Evolutionary conservation across 2,888 invertebrate genomes (phyloP).

Genomic region (Lomographa bimaculata): DNA sequence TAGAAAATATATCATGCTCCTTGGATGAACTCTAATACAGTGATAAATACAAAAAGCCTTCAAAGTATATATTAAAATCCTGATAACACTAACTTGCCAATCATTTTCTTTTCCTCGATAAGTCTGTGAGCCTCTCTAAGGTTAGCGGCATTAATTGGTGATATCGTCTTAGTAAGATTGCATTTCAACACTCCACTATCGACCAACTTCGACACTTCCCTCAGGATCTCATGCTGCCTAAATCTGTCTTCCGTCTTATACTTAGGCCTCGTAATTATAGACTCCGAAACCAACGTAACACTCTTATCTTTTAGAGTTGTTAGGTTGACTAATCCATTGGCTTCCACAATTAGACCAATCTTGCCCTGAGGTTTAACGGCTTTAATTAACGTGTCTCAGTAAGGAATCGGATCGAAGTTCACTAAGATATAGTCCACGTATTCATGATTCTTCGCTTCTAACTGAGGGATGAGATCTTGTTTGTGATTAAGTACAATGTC

Average conservation of each 20-base stretch:
- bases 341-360: constrained; percentile 70
- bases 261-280: constrained; percentile 65
- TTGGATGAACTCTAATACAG: no score
- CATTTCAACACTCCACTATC: constrained; percentile 57
- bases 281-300: constrained; percentile 63
- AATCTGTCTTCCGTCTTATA: constrained; percentile 66
- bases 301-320: constrained; percentile 66
- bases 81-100: constrained; percentile 66
- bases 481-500: constrained; percentile 65
- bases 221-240: constrained; percentile 59
- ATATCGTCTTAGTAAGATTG: constrained; percentile 60
- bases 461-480: constrained; percentile 56
- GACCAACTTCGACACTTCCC: constrained; percentile 56
- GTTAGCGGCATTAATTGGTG: constrained; percentile 69
- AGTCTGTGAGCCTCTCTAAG: constrained; percentile 64
- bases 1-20: no score
- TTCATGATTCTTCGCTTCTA: constrained; percentile 54
- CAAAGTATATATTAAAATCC: constrained; percentile 59
- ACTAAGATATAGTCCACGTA: constrained; percentile 66
- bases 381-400: constrained; percentile 66
- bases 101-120: constrained; percentile 58
- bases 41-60: no score
- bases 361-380: constrained; percentile 68
- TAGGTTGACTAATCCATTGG: constrained; percentile 60
- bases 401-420: constrained; percentile 70